Evolutionary conservation across 2,888 invertebrate species (phyloP).

Genomic region (Carterocephalus palaemon): DNA sequence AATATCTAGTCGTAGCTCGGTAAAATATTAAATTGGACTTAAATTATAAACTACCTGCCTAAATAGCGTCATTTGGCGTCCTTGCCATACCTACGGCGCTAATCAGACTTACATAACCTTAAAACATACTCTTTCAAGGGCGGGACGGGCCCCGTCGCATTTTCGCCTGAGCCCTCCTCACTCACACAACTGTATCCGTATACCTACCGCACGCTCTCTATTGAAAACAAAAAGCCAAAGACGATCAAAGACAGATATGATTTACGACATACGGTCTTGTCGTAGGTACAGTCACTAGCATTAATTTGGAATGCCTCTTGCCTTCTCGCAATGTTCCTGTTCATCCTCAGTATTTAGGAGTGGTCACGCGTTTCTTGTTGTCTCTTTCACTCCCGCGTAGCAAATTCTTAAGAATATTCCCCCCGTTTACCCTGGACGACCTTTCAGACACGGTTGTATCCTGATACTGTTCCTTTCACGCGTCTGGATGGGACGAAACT

Average conservation of each 20-base stretch:
- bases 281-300: slow-evolving; percentile 21
- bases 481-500: slow-evolving; percentile 29
- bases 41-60: no score
- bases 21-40: no score
- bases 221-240: slow-evolving; percentile 42
- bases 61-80: no score
- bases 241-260: slow-evolving; percentile 43
- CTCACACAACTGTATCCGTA: slow-evolving; percentile 40
- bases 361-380: slow-evolving; percentile 48
- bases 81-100: slow-evolving; percentile 16
- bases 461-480: slow-evolving; percentile 39
- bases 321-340: slow-evolving; percentile 40
- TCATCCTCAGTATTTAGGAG: slow-evolving; percentile 53
- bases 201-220: slow-evolving; percentile 41
- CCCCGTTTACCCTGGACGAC: slow-evolving; percentile 30
- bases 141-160: slow-evolving; percentile 45
- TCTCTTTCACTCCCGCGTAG: slow-evolving; percentile 46
- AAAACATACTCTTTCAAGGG: slow-evolving; percentile 56
- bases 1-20: no score
- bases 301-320: slow-evolving; percentile 38
- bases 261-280: slow-evolving; percentile 37
- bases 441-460: slow-evolving; percentile 38
- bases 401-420: slow-evolving; percentile 33
- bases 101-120: slow-evolving; percentile 46
- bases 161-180: slow-evolving; percentile 43